Percentiles rank a stretch among this genome's conserved stretches.
Conservation (phyloP, 2,888 invertebrate genomes). For the Xestia xanthographa region DNA sequence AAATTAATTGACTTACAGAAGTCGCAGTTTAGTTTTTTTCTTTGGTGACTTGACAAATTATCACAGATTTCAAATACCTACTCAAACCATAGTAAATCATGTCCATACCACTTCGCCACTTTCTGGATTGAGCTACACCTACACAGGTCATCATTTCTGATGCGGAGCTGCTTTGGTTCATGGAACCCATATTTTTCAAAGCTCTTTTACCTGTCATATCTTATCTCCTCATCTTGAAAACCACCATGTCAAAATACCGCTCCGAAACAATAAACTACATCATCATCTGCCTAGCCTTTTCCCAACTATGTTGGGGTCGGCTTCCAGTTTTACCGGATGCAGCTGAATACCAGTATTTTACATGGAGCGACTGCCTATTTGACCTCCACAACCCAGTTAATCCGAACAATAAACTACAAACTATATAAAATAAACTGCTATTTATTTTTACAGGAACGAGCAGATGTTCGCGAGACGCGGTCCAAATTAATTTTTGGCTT, state of each 20-base stretch:
- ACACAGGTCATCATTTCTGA: not conserved
- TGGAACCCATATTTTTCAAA: not conserved
- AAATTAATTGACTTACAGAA: not conserved
- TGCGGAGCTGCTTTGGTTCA: not conserved
- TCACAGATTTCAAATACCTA: not conserved
- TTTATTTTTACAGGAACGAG: conserved; percentile 78
- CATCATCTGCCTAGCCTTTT: too few species aligned
- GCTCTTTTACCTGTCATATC: not conserved
- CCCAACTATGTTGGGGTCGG: too few species aligned
- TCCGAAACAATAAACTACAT: not conserved
- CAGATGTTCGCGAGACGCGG: conserved; percentile 81
- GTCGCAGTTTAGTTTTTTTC: not conserved
- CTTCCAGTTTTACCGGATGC: too few species aligned
- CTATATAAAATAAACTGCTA: not conserved
- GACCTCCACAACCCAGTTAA: too few species aligned
- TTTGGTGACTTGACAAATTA: not conserved
- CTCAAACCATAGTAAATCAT: not conserved
- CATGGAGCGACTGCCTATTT: too few species aligned
- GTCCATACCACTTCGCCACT: not conserved
- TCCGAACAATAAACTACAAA: not conserved
- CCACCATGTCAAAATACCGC: not conserved
- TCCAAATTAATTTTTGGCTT: conserved; percentile 82
- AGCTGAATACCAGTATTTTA: too few species aligned
- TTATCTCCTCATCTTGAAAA: not conserved
- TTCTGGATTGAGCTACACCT: not conserved